Percentiles rank a stretch among this genome's conserved stretches.
Evolutionary conservation across 2,797 vertebrate genomes (phyloP).

Genomic region (Falco novaeseelandiae): DNA sequence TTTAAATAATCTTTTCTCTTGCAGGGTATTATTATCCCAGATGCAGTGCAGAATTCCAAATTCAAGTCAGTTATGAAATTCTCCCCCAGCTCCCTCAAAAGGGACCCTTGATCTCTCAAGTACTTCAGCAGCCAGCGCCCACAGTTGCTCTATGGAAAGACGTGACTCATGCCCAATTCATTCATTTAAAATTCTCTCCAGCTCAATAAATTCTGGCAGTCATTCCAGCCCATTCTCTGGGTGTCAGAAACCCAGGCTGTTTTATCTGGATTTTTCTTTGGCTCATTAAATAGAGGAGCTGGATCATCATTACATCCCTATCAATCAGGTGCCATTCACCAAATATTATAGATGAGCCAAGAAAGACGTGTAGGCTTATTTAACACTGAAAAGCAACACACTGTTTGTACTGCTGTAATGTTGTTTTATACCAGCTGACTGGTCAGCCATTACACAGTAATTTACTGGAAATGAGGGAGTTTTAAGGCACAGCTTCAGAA

Average conservation of each 20-base stretch:
- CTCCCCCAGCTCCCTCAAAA: background rate
- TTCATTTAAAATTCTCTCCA: conserved; percentile 47
- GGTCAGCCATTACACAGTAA: background rate
- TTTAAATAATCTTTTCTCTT: background rate
- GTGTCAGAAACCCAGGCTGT: conserved; percentile 12
- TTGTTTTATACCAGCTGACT: background rate
- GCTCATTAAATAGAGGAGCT: background rate
- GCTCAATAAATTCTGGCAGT: conserved; percentile 38
- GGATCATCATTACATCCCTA: background rate
- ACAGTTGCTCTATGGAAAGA: conserved; percentile 40
- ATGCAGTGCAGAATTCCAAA: background rate
- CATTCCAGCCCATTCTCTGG: background rate
- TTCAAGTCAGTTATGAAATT: conserved; percentile 9
- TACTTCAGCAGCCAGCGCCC: background rate
- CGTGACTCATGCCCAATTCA: conserved; percentile 13
- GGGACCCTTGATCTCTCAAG: conserved; percentile 40
- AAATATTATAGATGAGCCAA: background rate
- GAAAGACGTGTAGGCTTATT: background rate
- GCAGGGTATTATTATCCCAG: background rate
- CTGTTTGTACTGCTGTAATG: background rate
- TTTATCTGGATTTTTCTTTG: conserved; percentile 21
- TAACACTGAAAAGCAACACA: background rate
- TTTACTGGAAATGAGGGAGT: background rate
- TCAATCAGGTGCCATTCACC: background rate
- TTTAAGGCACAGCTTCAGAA: background rate